Evolutionary conservation across 1,140 invertebrate genomes (phyloP).

Genomic region (Whitmania pigra): DNA sequence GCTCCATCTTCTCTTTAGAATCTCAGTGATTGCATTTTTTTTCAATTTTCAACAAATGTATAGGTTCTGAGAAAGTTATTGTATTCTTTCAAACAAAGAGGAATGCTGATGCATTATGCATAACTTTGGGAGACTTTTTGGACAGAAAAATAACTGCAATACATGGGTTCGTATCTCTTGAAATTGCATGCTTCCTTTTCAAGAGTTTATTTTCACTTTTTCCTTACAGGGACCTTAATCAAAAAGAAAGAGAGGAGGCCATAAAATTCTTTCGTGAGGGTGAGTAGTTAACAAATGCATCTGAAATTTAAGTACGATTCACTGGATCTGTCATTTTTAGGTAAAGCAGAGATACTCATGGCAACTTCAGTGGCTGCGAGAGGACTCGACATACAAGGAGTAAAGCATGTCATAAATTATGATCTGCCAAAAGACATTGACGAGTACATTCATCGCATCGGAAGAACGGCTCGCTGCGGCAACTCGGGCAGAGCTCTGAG

Average conservation of each 20-base stretch:
- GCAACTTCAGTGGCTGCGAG: conserved; percentile 90
- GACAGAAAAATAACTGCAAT: neutral
- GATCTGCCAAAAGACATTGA: conserved; percentile 74
- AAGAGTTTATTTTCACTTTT: neutral
- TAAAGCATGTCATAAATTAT: conserved; percentile 87
- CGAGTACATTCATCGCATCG: conserved; percentile 90
- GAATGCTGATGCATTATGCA: conserved; percentile 59
- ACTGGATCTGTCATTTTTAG: conserved; percentile 39
- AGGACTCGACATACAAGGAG: conserved; percentile 93
- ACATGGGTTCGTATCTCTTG: neutral
- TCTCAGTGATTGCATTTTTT: neutral
- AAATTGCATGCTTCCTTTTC: neutral
- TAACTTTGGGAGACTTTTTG: neutral
- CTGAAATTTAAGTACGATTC: neutral
- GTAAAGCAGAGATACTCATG: conserved; percentile 82
- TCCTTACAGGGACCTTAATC: conserved; percentile 38
- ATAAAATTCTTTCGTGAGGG: conserved; percentile 67
- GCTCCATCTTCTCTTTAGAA: conserved; percentile 6
- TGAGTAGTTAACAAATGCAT: neutral
- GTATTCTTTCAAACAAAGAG: conserved; percentile 99
- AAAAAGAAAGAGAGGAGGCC: conserved; percentile 88
- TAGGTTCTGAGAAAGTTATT: conserved; percentile 59
- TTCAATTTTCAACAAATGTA: conserved; percentile 4
- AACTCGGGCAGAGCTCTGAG: conserved; percentile 57
- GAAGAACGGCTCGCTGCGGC: conserved; percentile 82